These are phyloP conservation scores for Melinaea marsaeus DNA, from an alignment of 2,888 invertebrate species.

Conservation along the genomic window DNA sequence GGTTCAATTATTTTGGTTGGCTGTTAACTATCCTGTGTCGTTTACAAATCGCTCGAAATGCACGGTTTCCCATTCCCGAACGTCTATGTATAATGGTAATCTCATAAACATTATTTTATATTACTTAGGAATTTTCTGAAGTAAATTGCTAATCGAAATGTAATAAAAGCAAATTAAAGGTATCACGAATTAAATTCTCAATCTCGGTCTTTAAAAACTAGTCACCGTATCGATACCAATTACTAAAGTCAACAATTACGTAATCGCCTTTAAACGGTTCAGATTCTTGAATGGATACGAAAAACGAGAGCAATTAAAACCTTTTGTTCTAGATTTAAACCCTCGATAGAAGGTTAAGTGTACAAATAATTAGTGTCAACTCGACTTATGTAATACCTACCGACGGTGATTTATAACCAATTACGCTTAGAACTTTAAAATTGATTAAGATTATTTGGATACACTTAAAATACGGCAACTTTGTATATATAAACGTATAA, in stretches of 20 bases:
- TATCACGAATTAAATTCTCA: neutral
- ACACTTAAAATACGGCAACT: no score
- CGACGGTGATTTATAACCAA: slow-evolving; percentile 29
- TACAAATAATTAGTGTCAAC: slow-evolving; percentile 28
- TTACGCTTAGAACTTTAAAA: slow-evolving; percentile 15
- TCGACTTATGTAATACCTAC: slow-evolving; percentile 26
- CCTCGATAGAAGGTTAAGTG: slow-evolving; percentile 29
- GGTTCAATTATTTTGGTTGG: slow-evolving; percentile 39
- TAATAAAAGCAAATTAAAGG: no score
- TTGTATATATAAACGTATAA: no score
- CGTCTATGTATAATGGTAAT: slow-evolving; percentile 55
- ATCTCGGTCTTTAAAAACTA: slow-evolving; percentile 2
- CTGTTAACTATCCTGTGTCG: slow-evolving; percentile 48
- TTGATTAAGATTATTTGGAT: no score
- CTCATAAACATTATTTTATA: slow-evolving; percentile 37
- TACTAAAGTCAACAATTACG: slow-evolving; percentile 52
- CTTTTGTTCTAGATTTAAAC: slow-evolving; percentile 31
- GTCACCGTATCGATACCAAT: slow-evolving; percentile 47
- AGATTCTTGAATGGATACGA: slow-evolving; percentile 31
- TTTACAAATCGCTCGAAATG: slow-evolving; percentile 62
- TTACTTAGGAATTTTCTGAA: neutral
- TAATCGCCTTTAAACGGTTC: slow-evolving; percentile 34
- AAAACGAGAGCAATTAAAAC: slow-evolving; percentile 34
- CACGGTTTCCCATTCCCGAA: slow-evolving; percentile 63
- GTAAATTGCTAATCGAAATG: no score